Conservation (phyloP, 2,888 invertebrate species). For the Leptothorax acervorum region DNA sequence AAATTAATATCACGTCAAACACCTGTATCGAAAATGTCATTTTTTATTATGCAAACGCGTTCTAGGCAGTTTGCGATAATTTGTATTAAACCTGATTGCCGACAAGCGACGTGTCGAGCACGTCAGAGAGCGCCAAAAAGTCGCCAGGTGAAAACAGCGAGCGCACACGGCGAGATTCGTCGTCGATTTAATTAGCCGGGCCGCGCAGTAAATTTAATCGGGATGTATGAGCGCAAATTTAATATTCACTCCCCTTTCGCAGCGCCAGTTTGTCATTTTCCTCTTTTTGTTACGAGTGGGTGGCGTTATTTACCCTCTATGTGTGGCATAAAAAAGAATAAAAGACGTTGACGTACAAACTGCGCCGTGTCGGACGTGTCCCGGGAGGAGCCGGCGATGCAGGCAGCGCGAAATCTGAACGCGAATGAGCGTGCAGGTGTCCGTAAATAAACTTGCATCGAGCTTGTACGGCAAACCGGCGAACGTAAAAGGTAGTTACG, state of each 20-base stretch:
- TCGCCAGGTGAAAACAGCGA: not conserved
- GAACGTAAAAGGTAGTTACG: slow-evolving; percentile 77
- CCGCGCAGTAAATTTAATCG: slow-evolving; percentile 19
- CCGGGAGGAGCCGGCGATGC: slow-evolving; percentile 47
- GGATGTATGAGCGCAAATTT: slow-evolving; percentile 15
- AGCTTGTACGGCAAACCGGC: slow-evolving; percentile 76
- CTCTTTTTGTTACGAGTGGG: slow-evolving; percentile 46
- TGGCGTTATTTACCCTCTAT: slow-evolving; percentile 63
- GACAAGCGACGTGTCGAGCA: not conserved
- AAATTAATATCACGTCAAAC: not conserved
- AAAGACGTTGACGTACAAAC: slow-evolving; percentile 63
- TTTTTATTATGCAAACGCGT: not conserved
- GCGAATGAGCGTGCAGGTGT: slow-evolving; percentile 76
- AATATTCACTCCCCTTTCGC: slow-evolving; percentile 38
- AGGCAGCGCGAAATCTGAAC: slow-evolving; percentile 69
- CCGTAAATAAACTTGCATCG: slow-evolving; percentile 80
- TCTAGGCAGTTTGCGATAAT: not conserved
- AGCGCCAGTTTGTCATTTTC: slow-evolving; percentile 51
- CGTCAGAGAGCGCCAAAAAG: not conserved
- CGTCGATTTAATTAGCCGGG: slow-evolving; percentile 33
- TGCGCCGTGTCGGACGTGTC: slow-evolving; percentile 44
- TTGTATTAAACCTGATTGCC: not conserved
- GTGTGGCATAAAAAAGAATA: slow-evolving; percentile 14
- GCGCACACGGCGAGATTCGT: slow-evolving; percentile 2
- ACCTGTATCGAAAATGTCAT: not conserved